Percentiles rank a stretch among this genome's conserved stretches.
Evolutionary conservation across 92 coral and sea anemone genomes (phyloP).

Genomic region (Zoanthus solanderi): DNA sequence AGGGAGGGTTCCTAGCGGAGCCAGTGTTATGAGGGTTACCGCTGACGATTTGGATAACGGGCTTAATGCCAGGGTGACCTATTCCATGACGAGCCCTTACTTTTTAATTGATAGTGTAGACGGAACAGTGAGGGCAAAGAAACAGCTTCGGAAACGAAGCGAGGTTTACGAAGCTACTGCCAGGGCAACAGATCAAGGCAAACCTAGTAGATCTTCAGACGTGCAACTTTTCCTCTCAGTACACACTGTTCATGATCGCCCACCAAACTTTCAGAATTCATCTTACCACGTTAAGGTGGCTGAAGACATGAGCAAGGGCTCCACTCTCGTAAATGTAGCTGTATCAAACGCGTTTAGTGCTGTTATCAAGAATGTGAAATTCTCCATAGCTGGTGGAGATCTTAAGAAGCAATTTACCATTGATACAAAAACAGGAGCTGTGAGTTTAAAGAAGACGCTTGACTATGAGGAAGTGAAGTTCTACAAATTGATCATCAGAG

Average conservation of each 20-base stretch:
- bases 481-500: constrained; percentile 80
- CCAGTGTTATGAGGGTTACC: constrained; percentile 69
- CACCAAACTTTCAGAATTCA: constrained; percentile 66
- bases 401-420: constrained; percentile 72
- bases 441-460: constrained; percentile 72
- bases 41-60: constrained; percentile 84
- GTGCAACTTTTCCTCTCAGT: constrained; percentile 78
- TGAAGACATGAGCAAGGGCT: constrained; percentile 61
- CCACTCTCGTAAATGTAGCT: constrained; percentile 64
- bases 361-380: constrained; percentile 55
- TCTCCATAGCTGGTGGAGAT: constrained; percentile 91
- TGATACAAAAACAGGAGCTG: constrained; percentile 66
- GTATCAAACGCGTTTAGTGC: constrained; percentile 50
- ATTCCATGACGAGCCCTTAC: constrained; percentile 59
- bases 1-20: constrained; percentile 63
- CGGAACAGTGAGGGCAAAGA: constrained; percentile 70
- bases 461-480: constrained; percentile 82
- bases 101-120: constrained; percentile 65
- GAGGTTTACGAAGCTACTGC: constrained; percentile 72
- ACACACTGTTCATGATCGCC: constrained; percentile 67
- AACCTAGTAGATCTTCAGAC: constrained; percentile 69
- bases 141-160: constrained; percentile 58
- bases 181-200: constrained; percentile 83
- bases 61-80: constrained; percentile 76
- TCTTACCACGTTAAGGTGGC: constrained; percentile 54